Conservation (phyloP, 37 sponge, comb jelly and placozoan species). For the Diacarnus erythraeanus region DNA sequence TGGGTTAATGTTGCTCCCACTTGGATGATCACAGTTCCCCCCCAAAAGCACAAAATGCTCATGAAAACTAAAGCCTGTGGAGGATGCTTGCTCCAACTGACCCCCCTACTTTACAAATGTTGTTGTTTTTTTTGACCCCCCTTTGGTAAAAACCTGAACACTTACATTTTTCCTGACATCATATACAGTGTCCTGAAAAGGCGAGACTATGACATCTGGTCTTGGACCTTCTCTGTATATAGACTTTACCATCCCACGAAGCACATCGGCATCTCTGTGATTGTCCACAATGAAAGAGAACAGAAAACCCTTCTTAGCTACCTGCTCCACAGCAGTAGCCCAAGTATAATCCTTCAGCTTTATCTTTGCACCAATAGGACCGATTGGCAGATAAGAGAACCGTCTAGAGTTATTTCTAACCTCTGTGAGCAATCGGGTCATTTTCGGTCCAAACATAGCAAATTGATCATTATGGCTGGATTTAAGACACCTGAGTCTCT, state of each 20-base stretch:
- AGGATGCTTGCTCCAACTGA: no score
- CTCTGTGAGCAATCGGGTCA: conserved; percentile 47
- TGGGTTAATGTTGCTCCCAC: background rate
- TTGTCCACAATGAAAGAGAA: conserved; percentile 67
- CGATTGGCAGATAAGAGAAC: conserved; percentile 57
- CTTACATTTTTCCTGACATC: conserved; percentile 47
- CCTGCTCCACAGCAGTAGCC: conserved; percentile 71
- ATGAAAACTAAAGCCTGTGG: no score
- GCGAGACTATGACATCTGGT: background rate
- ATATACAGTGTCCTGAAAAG: conserved; percentile 30
- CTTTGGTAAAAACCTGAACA: no score
- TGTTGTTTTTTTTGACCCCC: no score
- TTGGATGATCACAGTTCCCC: no score
- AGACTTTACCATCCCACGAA: conserved; percentile 2
- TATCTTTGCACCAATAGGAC: conserved; percentile 68
- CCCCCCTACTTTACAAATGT: no score
- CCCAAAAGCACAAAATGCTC: no score
- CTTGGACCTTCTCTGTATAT: background rate
- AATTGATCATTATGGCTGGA: conserved; percentile 47
- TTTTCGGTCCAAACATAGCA: conserved; percentile 49
- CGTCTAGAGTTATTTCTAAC: conserved; percentile 16
- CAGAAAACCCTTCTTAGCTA: conserved; percentile 35
- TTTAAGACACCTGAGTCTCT: conserved; percentile 28
- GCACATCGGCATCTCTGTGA: conserved; percentile 39
- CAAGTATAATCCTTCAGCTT: conserved; percentile 73